Evolutionary conservation across 64 coral and sea anemone genomes (phyloP).

Genomic region (Astreopora myriophthalma): DNA sequence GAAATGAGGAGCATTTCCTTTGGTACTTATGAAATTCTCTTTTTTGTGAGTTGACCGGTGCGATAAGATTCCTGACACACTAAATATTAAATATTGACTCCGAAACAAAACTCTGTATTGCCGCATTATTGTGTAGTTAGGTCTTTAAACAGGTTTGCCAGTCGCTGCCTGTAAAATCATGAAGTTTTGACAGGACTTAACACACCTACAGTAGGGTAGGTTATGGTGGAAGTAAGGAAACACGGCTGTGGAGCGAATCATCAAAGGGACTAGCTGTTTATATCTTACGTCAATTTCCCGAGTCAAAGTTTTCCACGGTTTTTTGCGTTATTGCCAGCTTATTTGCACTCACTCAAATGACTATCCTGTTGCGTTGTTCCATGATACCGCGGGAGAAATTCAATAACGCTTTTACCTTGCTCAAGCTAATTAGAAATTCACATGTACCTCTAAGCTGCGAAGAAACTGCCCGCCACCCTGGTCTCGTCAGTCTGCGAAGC

Average conservation of each 20-base stretch:
- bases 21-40: not conserved
- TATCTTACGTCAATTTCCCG: not conserved
- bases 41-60: not conserved
- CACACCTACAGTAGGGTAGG: not conserved
- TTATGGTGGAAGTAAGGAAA: not conserved
- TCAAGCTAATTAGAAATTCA: not conserved
- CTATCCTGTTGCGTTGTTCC: too few species aligned
- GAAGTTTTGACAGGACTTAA: not conserved
- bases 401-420: not conserved
- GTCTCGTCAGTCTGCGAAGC: not conserved
- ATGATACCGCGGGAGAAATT: too few species aligned
- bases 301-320: not conserved
- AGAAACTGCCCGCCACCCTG: not conserved
- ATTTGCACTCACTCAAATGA: too few species aligned
- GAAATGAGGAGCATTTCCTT: not conserved
- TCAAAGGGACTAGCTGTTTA: not conserved
- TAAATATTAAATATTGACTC: not conserved
- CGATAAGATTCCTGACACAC: not conserved
- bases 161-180: not conserved
- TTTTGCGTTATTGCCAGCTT: not conserved
- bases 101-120: not conserved
- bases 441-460: not conserved
- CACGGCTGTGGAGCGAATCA: not conserved
- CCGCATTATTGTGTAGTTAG: not conserved
- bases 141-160: not conserved